A percentile compares a stretch with the other conserved stretches of the same genome.
These are phyloP conservation scores for Notospermus geniculatus DNA, from an alignment of 1,140 invertebrate genomes.

Conservation along the genomic window DNA sequence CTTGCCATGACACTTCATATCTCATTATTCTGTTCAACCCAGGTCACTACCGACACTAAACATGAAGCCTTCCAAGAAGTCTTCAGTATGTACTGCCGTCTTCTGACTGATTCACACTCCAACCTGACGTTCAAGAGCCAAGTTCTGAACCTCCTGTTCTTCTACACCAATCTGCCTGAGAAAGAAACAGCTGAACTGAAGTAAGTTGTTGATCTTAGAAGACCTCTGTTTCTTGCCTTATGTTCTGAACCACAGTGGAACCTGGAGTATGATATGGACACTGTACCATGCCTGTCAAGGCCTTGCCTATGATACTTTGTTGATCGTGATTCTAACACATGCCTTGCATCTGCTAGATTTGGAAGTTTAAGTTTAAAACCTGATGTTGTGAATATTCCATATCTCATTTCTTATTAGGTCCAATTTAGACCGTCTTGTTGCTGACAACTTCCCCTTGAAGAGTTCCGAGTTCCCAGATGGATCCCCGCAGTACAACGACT, in stretches of 20 bases:
- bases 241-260: too few relatives aligned
- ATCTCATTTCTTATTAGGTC: conserved; percentile 26
- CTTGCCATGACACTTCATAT: not conserved
- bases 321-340: too few relatives aligned
- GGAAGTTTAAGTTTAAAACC: too few relatives aligned
- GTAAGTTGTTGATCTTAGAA: conserved; percentile 33
- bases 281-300: too few relatives aligned
- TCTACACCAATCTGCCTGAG: conserved; percentile 41
- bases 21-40: conserved; percentile 24
- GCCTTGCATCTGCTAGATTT: too few relatives aligned
- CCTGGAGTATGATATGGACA: too few relatives aligned
- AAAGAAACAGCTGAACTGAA: conserved; percentile 35
- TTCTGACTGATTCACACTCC: conserved; percentile 37
- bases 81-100: conserved; percentile 37
- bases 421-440: conserved; percentile 40
- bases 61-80: conserved; percentile 28
- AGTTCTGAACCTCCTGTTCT: conserved; percentile 46
- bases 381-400: not conserved
- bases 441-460: conserved; percentile 50
- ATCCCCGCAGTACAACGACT: conserved; percentile 42
- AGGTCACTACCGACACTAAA: conserved; percentile 30
- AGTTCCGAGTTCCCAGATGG: conserved; percentile 45
- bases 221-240: not conserved
- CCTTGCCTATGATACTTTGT: too few relatives aligned
- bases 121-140: conserved; percentile 45